These are phyloP conservation scores for Desoria tigrina DNA, from an alignment of 2,888 invertebrate genomes.

Conservation along the genomic window DNA sequence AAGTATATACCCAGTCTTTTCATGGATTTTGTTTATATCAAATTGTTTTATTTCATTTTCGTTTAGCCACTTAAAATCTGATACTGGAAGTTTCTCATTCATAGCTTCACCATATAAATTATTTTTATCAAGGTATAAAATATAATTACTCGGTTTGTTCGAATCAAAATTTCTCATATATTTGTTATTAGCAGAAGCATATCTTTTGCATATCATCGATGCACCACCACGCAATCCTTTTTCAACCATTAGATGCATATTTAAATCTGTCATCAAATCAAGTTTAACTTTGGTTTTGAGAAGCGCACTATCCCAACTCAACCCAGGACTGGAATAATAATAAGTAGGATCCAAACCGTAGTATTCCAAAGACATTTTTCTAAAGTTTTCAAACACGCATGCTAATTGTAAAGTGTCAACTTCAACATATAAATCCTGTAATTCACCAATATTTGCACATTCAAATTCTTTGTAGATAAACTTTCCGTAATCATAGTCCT, in stretches of 20 bases:
- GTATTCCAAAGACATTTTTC: slow-evolving; percentile 38
- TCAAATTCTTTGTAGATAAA: slow-evolving; percentile 46
- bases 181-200: slow-evolving; percentile 41
- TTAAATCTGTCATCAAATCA: slow-evolving; percentile 16
- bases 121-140: slow-evolving; percentile 30
- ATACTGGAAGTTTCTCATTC: slow-evolving; percentile 2
- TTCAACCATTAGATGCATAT: slow-evolving; percentile 16
- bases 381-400: slow-evolving; percentile 53
- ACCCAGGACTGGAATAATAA: slow-evolving; percentile 48
- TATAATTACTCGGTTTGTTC: slow-evolving; percentile 9
- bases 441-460: slow-evolving; percentile 50
- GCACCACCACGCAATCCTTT: slow-evolving; percentile 33
- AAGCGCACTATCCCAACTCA: slow-evolving; percentile 30
- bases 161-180: slow-evolving; percentile 20
- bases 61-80: slow-evolving; percentile 20
- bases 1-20: neutral
- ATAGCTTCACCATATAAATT: slow-evolving; percentile 27
- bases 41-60: no score
- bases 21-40: no score
- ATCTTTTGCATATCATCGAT: slow-evolving; percentile 29
- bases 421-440: slow-evolving; percentile 50
- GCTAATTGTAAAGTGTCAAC: slow-evolving; percentile 49
- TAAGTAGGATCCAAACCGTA: slow-evolving; percentile 51
- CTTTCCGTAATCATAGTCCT: slow-evolving; percentile 49
- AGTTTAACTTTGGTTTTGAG: slow-evolving; percentile 9